phyloP scores from a whole-genome alignment of 2,888 invertebrate genomes.

The Sinelater perroti region DNA sequence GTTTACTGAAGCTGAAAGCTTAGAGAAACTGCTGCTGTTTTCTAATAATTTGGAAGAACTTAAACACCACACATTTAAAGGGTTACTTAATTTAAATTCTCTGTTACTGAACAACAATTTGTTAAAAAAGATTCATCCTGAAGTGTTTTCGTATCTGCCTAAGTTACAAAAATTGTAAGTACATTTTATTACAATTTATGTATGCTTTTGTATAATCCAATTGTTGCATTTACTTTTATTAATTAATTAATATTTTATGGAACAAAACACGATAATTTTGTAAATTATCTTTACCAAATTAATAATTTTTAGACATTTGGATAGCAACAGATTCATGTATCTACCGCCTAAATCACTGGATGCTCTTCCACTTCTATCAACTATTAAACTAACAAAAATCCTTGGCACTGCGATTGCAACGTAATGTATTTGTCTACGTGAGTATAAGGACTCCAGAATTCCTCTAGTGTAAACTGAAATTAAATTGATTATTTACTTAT shows the following conservation, averaged over 20 bases:
- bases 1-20: slow-evolving; percentile 65
- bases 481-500: too few relatives aligned
- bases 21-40: slow-evolving; percentile 75
- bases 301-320: slow-evolving; percentile 71
- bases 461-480: too few relatives aligned
- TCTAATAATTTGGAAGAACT: slow-evolving; percentile 73
- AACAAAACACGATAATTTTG: too few relatives aligned
- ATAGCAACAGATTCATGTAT: slow-evolving; percentile 76
- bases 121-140: slow-evolving; percentile 69
- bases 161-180: slow-evolving; percentile 77
- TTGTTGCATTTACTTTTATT: too few relatives aligned
- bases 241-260: too few relatives aligned
- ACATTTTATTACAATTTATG: too few relatives aligned
- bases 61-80: slow-evolving; percentile 68
- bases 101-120: slow-evolving; percentile 77
- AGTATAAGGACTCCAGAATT: too few relatives aligned
- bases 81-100: slow-evolving; percentile 71
- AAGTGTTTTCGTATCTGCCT: slow-evolving; percentile 69
- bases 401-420: slow-evolving; percentile 84
- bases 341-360: slow-evolving; percentile 74
- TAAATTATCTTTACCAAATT: too few relatives aligned
- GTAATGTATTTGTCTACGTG: slow-evolving; percentile 77
- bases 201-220: too few relatives aligned
- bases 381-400: slow-evolving; percentile 79
- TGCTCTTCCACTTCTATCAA: slow-evolving; percentile 68